Evolutionary conservation across 2,113 vertebrate genomes (phyloP).

Genomic region (Sinocyclocheilus anshuiensis): DNA sequence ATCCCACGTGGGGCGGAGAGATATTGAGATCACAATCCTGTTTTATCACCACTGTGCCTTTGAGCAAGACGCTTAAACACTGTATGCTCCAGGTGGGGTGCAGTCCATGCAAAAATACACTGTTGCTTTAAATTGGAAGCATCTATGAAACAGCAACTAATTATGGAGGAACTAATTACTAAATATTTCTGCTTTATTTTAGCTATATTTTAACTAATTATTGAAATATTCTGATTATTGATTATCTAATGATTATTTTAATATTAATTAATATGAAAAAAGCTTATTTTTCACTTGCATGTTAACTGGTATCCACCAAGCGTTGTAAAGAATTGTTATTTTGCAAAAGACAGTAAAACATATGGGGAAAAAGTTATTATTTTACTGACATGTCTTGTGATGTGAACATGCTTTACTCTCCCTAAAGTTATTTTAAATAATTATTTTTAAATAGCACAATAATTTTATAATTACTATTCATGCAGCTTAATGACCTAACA

Average conservation of each 20-base stretch:
- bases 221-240: neutral
- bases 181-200: neutral
- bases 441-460: neutral
- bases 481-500: neutral
- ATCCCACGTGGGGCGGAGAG: neutral
- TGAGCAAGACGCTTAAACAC: neutral
- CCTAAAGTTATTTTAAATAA: neutral
- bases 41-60: conserved; percentile 30
- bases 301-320: too few species aligned
- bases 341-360: too few species aligned
- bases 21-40: conserved; percentile 8
- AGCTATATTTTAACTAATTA: neutral
- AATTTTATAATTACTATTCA: neutral
- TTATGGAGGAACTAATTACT: neutral
- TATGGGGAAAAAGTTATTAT: too few species aligned
- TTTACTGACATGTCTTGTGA: neutral
- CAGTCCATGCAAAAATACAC: neutral
- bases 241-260: neutral
- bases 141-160: neutral
- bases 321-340: too few species aligned
- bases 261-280: neutral
- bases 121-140: neutral
- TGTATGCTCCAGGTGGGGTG: neutral
- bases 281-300: too few species aligned
- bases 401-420: too few species aligned